These are phyloP conservation scores for Hirudo medicinalis DNA, from an alignment of 1,140 invertebrate genomes.

Conservation along the genomic window DNA sequence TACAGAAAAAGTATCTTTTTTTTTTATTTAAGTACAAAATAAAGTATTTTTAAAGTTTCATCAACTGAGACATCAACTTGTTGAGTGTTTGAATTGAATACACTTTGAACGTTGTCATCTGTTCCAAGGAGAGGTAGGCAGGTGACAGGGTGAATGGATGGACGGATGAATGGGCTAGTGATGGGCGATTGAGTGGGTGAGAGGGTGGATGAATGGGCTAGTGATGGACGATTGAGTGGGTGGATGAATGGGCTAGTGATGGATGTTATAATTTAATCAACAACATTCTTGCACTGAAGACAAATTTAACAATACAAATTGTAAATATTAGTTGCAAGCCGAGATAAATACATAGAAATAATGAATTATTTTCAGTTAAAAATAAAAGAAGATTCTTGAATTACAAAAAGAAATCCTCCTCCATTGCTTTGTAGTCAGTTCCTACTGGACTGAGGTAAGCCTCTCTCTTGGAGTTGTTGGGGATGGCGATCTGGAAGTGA, in stretches of 20 bases:
- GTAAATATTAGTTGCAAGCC: neutral
- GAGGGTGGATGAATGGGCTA: no score
- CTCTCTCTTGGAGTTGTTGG: conserved; percentile 6
- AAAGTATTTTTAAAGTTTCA: neutral
- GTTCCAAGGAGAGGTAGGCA: no score
- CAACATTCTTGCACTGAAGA: neutral
- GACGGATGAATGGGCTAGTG: no score
- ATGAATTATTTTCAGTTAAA: neutral
- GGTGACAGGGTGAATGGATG: no score
- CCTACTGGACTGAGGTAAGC: conserved; percentile 17
- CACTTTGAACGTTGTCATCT: neutral
- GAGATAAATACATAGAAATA: neutral
- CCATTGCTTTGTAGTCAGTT: conserved; percentile 15
- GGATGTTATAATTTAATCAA: conserved; percentile 4
- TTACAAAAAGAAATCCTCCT: conserved; percentile 21
- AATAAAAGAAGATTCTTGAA: neutral
- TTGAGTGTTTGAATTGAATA: neutral
- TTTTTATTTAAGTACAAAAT: neutral
- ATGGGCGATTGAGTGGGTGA: no score
- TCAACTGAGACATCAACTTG: neutral
- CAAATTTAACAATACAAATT: neutral
- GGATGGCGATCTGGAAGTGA: conserved; percentile 18
- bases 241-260: no score
- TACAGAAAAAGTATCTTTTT: neutral
- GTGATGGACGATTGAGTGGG: no score